Evolutionary conservation across 1,140 invertebrate genomes (phyloP).

Genomic region (Lordiphosa clarofinis): DNA sequence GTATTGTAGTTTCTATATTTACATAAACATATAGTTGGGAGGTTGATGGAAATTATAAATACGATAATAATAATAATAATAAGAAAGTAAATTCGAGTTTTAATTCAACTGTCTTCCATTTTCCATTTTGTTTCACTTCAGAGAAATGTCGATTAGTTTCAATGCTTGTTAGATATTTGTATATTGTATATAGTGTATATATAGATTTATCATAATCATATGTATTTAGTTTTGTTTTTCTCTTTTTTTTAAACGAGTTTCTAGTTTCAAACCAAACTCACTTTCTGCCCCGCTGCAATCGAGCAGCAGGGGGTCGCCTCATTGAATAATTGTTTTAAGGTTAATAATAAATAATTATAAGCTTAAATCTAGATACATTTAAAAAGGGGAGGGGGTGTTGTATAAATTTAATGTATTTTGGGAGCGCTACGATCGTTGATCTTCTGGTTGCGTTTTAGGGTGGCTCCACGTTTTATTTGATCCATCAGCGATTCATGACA

Average conservation of each 20-base stretch:
- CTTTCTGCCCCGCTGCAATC: conserved; percentile 40
- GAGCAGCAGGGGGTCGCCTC: conserved; percentile 48
- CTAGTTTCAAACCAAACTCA: conserved; percentile 76
- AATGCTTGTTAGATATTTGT: conserved; percentile 39
- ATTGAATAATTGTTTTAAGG: conserved; percentile 45
- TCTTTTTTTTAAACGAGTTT: conserved; percentile 54
- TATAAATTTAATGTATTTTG: conserved; percentile 82
- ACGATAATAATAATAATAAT: conserved; percentile 34
- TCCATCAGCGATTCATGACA: conserved; percentile 91
- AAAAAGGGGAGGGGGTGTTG: background rate
- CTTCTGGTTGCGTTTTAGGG: conserved; percentile 84
- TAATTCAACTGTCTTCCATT: conserved; percentile 51
- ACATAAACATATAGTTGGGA: conserved; percentile 48
- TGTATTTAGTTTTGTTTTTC: conserved; percentile 37
- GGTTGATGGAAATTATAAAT: conserved; percentile 55
- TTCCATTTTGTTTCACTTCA: conserved; percentile 30
- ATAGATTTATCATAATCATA: conserved; percentile 50
- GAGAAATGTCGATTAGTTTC: conserved; percentile 46
- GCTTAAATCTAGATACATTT: conserved; percentile 15
- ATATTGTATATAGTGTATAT: conserved; percentile 28
- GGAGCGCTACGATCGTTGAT: conserved; percentile 85
- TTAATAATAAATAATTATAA: conserved; percentile 47
- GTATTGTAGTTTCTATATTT: conserved; percentile 53
- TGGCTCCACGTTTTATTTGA: conserved; percentile 92
- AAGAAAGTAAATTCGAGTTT: conserved; percentile 66